These are phyloP conservation scores for Corythornis madagascariensis DNA, from an alignment of 2,113 vertebrate genomes.

Conservation along the genomic window DNA sequence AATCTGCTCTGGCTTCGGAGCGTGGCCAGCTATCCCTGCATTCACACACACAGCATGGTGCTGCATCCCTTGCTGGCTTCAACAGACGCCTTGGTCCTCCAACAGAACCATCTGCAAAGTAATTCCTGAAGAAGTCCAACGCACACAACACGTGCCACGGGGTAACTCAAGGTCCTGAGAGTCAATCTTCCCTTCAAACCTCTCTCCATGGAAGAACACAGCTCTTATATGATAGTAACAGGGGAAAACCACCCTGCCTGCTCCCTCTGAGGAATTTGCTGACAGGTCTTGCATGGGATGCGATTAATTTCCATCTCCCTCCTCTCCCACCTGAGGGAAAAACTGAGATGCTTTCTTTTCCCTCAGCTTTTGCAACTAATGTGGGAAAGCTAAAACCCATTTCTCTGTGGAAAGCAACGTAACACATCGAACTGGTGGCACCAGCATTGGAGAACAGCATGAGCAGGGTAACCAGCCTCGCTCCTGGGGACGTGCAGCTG, in stretches of 20 bases:
- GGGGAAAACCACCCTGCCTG: background rate
- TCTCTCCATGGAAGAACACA: background rate
- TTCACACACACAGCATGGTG: background rate
- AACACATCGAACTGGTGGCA: background rate
- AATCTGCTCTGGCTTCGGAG: background rate
- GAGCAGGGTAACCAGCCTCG: background rate
- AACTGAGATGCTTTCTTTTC: background rate
- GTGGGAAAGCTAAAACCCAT: background rate
- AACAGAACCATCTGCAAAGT: background rate
- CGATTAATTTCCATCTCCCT: background rate
- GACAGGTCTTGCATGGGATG: background rate
- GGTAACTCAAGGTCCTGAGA: background rate
- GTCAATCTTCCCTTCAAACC: background rate
- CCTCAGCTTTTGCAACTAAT: background rate
- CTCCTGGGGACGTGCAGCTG: fast-evolving
- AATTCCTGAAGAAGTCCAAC: background rate
- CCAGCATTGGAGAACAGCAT: background rate
- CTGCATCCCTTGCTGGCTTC: background rate
- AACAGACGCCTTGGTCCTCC: background rate
- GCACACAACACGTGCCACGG: fast-evolving
- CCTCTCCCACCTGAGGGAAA: background rate
- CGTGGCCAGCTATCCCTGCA: background rate
- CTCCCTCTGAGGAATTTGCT: fast-evolving
- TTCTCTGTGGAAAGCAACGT: background rate
- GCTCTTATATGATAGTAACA: background rate